Evolutionary conservation across 1,140 invertebrate species (phyloP), one percentile per base, ranked within the genome.

Genomic region (Prorops nasuta): DNA sequence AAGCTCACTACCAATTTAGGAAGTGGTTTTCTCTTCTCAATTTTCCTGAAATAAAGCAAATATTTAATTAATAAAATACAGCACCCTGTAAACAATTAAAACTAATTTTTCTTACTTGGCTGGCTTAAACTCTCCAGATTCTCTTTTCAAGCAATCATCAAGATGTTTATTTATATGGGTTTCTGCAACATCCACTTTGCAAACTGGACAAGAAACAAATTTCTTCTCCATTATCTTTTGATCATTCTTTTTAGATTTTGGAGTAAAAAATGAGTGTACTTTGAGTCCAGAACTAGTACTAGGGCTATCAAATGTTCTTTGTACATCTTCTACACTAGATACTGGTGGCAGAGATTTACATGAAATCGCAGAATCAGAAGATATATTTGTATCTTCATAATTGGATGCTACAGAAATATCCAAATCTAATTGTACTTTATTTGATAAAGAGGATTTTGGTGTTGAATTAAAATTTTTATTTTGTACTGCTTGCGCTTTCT

Each of bases 1-100:
- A 84, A 52, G 58, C 60, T 72, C 37, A 81, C 74, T 1, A 84
- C 80, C 40, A 82, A 61, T 66, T 84, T 84, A 51, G 82, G 74
- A 28, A 84, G 34, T 15, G 72, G 71, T 54, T 76, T 76, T 12
- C 74, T 71, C 51, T 71, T 75, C 17, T 31, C 18, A 16, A 16
- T 21, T 12, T 39, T 39, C 22, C 67, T 72, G 42, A 49, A 62
- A 64, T 49, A 43, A 22, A 52, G 39, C 15, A 45, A 41, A 12
- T 34, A 49, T 42, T 18, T 6, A 43, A 37, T 36, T 15, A 39
- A 16, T 40, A 15, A 32, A 35, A 43, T 45, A 19, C 22, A 20
- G 3, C 21, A 41, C 39, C n/a, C n/a, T n/a, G n/a, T n/a, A n/a
- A n/a, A n/a, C n/a, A 44, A 39, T 34, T 35, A 40, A 20, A 24